Evolutionary conservation across 2,797 vertebrate genomes (phyloP), one percentile per base, ranked within the genome.

Genomic region (Sphenodon punctatus): DNA sequence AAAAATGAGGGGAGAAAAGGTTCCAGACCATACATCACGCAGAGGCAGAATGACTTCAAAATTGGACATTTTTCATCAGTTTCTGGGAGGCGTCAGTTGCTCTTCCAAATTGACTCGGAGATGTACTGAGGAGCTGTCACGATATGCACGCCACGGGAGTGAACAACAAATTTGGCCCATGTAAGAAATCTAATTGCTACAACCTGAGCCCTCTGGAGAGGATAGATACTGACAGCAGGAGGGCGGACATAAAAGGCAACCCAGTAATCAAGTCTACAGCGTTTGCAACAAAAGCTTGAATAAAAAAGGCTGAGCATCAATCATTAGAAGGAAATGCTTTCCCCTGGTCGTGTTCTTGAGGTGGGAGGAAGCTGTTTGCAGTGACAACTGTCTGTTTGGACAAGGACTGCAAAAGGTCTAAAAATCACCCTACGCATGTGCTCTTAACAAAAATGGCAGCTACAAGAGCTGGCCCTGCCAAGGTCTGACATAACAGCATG

Each of bases 41-140:
- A 88, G 86, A 86, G 77, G 82, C 55, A 75, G 70, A 85, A 88
- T 86, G 89, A 84, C 83, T 93, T 88, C 82, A 82, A 81, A 92
- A 87, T n/a, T 90, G 45, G 72, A 53, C 58, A 80, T 91, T 93
- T 88, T 89, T 76, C 74, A 88, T 72, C 71, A 84, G 79, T 78
- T 82, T 61, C 82, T 67, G 38, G 80, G 87, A 93, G 87, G 75
- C 75, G 72, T 55, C 16, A n/a, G 71, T 70, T 92, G 87, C 78
- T 92, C 64, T 93, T 93, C 80, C 34, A 38, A 88, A 75, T 87
- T 60, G 73, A 76, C 43, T 88, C 81, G 10, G 65, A 88, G 89
- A 82, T 81, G 74, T 79, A 15, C 13, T 82, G 80, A 81, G 86
- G 89, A 56, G 71, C 36, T 43, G 79, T 77, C 45, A 30, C 56